These are phyloP conservation scores for Drosophila mettleri DNA, from an alignment of 2,888 invertebrate genomes.

Conservation along the genomic window DNA sequence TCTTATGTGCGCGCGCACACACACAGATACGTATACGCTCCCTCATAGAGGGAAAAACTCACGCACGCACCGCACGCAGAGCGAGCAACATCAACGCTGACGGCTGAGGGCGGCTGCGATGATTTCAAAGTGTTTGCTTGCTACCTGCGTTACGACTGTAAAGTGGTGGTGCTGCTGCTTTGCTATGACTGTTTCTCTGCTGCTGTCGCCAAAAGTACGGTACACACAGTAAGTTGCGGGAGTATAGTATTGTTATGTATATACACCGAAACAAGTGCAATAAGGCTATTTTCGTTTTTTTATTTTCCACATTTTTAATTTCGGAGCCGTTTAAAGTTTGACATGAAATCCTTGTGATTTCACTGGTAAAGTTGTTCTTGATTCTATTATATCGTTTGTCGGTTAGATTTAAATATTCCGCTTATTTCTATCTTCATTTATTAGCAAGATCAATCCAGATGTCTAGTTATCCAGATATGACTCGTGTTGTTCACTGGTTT, in stretches of 20 bases:
- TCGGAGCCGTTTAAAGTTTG: constrained; percentile 52
- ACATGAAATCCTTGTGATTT: constrained; percentile 34
- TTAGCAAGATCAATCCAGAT: constrained; percentile 16
- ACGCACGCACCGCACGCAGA: constrained; percentile 34
- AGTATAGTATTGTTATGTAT: constrained; percentile 22
- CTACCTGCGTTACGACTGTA: constrained; percentile 30
- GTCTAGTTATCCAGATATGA: constrained; percentile 4
- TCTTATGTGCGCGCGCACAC: constrained; percentile 52
- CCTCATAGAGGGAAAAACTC: constrained; percentile 4
- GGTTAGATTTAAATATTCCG: constrained; percentile 39
- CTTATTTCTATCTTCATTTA: constrained; percentile 7
- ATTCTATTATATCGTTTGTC: constrained; percentile 23
- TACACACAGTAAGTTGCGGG: constrained; percentile 2
- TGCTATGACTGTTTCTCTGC: not conserved
- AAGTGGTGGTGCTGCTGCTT: constrained; percentile 1
- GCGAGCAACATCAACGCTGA: constrained; percentile 22
- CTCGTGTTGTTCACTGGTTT: constrained; percentile 14
- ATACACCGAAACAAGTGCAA: constrained; percentile 21
- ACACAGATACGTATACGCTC: constrained; percentile 7
- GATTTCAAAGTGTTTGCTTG: constrained; percentile 48
- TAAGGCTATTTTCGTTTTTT: constrained; percentile 16
- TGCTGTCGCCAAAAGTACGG: not conserved
- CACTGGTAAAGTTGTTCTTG: constrained; percentile 8
- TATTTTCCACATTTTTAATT: constrained; percentile 33
- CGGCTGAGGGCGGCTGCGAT: constrained; percentile 33